These are phyloP conservation scores for Cheiracanthium punctorium DNA, from an alignment of 2,888 invertebrate genomes.

Conservation along the genomic window DNA sequence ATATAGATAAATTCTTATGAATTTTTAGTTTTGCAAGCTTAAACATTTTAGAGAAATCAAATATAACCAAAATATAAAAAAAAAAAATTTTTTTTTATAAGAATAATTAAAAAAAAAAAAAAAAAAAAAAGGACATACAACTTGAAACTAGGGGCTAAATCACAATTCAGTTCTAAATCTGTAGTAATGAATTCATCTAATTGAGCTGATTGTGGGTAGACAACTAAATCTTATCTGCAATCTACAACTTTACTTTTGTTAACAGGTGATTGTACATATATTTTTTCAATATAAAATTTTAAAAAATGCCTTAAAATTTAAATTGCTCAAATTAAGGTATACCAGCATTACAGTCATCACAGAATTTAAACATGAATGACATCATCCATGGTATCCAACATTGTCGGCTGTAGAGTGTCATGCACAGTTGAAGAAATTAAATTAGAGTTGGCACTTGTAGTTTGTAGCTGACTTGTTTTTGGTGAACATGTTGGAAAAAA, in stretches of 20 bases:
- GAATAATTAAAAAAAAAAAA: no score
- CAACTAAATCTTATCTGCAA: neutral
- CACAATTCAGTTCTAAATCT: no score
- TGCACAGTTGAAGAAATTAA: constrained; percentile 19
- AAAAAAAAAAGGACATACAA: no score
- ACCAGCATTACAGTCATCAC: neutral
- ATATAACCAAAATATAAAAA: no score
- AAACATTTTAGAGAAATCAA: no score
- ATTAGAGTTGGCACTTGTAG: constrained; percentile 43
- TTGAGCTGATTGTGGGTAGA: neutral
- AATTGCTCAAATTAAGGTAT: neutral
- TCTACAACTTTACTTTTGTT: neutral
- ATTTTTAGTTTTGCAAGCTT: no score
- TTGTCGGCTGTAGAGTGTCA: constrained; percentile 18
- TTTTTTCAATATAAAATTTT: neutral
- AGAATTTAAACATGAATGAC: constrained; percentile 53
- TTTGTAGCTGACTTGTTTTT: constrained; percentile 31
- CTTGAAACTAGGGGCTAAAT: no score
- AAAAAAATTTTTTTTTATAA: no score
- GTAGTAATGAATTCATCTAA: no score
- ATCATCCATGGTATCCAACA: constrained; percentile 47
- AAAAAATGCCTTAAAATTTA: neutral
- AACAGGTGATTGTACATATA: neutral
- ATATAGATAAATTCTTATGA: no score
- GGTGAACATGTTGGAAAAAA: constrained; percentile 17